Evolutionary conservation across 2,797 vertebrate species (phyloP).

Genomic region (Macroramphosus scolopax): DNA sequence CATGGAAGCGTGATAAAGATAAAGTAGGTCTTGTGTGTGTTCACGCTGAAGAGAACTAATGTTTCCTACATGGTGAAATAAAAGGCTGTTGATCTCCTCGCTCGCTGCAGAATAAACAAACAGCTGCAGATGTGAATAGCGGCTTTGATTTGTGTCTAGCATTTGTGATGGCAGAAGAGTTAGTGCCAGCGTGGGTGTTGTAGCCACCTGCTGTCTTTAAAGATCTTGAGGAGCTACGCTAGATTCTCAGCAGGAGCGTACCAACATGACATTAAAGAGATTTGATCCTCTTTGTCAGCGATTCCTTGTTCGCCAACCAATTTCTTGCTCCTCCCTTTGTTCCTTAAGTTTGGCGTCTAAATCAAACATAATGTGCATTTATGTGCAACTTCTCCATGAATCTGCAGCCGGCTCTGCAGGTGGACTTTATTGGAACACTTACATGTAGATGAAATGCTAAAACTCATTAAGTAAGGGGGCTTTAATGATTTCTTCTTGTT

Average conservation of each 20-base stretch:
- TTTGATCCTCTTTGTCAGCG: too few relatives aligned
- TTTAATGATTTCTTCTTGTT: too few relatives aligned
- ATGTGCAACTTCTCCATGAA: too few relatives aligned
- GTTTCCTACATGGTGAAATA: constrained; percentile 48
- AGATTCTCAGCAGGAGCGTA: constrained; percentile 36
- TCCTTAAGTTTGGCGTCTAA: too few relatives aligned
- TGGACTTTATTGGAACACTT: too few relatives aligned
- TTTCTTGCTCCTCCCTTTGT: too few relatives aligned
- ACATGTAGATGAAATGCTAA: too few relatives aligned
- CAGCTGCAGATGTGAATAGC: constrained; percentile 41
- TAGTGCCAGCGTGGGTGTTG: constrained; percentile 50
- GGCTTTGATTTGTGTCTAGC: constrained; percentile 54
- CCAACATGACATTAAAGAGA: constrained; percentile 49
- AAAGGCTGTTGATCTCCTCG: constrained; percentile 55
- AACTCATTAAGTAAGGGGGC: too few relatives aligned
- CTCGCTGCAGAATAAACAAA: constrained; percentile 53
- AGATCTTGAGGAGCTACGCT: constrained; percentile 45
- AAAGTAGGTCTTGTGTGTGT: constrained; percentile 43
- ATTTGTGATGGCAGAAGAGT: constrained; percentile 34
- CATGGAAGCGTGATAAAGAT: too few relatives aligned
- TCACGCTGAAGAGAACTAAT: constrained; percentile 42
- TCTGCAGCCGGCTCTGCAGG: too few relatives aligned
- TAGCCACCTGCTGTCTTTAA: constrained; percentile 68
- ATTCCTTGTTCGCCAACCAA: too few relatives aligned
- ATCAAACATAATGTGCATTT: too few relatives aligned